Percentiles rank a stretch among this genome's conserved stretches.
These are phyloP conservation scores for Mormyrus proboscirostris DNA, from an alignment of 2,797 vertebrate species.

Conservation along the genomic window DNA sequence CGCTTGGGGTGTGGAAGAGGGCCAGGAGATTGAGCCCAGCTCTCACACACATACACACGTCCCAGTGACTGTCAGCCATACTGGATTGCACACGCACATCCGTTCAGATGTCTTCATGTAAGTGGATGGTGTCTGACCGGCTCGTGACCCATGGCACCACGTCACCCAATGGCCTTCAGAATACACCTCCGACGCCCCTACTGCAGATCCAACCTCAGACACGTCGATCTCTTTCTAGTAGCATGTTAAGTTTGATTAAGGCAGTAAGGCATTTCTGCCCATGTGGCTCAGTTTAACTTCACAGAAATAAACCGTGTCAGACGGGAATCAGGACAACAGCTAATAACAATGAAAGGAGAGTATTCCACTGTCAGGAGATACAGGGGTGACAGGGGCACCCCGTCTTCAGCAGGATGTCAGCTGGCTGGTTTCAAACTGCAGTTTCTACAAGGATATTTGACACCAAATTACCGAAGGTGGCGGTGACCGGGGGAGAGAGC, in stretches of 20 bases:
- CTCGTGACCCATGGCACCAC: neutral
- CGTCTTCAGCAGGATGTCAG: neutral
- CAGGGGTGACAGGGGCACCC: neutral
- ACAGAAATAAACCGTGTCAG: slow-evolving; percentile 24
- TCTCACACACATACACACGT: slow-evolving; percentile 2
- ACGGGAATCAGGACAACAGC: slow-evolving; percentile 16
- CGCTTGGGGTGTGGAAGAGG: neutral
- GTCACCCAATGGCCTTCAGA: neutral
- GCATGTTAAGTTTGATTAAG: slow-evolving; percentile 14
- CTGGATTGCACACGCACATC: neutral
- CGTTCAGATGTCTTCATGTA: neutral
- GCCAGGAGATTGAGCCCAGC: slow-evolving; percentile 1
- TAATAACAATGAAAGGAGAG: slow-evolving; percentile 2
- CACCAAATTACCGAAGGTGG: neutral
- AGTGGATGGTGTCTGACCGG: neutral
- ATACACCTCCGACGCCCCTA: neutral
- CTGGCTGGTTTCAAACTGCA: neutral
- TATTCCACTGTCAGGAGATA: neutral
- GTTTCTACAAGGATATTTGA: neutral
- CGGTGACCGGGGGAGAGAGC: neutral
- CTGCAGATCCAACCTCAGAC: neutral
- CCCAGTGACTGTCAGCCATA: neutral
- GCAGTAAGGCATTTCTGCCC: slow-evolving; percentile 20
- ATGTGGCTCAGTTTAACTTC: slow-evolving; percentile 26
- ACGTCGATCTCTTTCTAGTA: slow-evolving; percentile 9